Evolutionary conservation across 1,140 invertebrate genomes (phyloP).

Genomic region (Theocolax elegans): DNA sequence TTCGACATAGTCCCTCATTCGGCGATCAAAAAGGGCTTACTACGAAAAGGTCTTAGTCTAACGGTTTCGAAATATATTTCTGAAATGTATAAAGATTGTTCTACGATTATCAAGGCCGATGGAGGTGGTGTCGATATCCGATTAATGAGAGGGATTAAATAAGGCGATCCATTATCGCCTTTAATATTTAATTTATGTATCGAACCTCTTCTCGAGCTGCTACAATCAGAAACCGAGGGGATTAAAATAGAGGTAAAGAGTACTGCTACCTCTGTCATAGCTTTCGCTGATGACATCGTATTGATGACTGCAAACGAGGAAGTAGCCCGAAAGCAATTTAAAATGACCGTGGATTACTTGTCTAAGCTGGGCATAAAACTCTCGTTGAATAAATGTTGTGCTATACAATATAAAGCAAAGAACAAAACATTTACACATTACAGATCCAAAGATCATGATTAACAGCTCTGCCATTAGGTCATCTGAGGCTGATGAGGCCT

Average conservation of each 20-base stretch:
- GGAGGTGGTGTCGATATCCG: neutral
- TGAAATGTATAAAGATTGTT: too few relatives aligned
- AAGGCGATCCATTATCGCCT: too few relatives aligned
- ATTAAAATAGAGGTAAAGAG: neutral
- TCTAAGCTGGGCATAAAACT: slow-evolving; percentile 16
- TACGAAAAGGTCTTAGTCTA: slow-evolving; percentile 20
- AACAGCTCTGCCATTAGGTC: too few relatives aligned
- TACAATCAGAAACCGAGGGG: neutral
- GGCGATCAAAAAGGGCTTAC: slow-evolving; percentile 29
- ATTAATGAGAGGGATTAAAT: slow-evolving; percentile 8
- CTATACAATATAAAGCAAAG: too few relatives aligned
- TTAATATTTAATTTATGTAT: too few relatives aligned
- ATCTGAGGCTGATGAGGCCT: too few relatives aligned
- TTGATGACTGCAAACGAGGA: neutral
- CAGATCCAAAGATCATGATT: neutral
- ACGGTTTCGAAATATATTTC: neutral
- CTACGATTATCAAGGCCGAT: neutral
- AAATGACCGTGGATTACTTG: neutral
- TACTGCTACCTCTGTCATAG: too few relatives aligned
- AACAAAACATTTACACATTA: too few relatives aligned
- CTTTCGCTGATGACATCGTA: slow-evolving; percentile 37
- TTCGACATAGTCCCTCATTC: too few relatives aligned
- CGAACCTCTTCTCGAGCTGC: slow-evolving; percentile 47
- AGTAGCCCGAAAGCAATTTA: neutral
- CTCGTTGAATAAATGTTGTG: slow-evolving; percentile 20